Evolutionary conservation across 2,113 vertebrate species (phyloP), one percentile per base, ranked within the genome.

Genomic region (Cervus canadensis): DNA sequence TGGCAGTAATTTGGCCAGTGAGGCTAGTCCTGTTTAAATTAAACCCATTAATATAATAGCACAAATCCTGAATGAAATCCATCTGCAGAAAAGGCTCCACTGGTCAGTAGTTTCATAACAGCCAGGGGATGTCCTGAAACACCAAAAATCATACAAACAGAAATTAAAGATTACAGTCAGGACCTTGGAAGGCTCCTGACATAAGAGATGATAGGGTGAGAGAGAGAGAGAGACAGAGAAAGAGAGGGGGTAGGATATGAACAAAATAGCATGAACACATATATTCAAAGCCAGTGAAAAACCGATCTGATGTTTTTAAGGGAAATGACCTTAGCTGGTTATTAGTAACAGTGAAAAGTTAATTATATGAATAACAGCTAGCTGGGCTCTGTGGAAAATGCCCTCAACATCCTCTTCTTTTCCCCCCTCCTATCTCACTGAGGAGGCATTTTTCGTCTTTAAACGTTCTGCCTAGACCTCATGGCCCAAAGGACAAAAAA

Each of bases 11-110:
- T 99, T 99, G 99, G 98, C 98, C 98, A 99, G 99, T 83, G 98
- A 99, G 98, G 96, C 98, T 98, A 98, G 98, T 98, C 98, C 98
- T 99, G 98, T 99, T 99, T 99, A 99, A 99, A 99, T 99, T 99
- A 99, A 99, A 99, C 88, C 98, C 99, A 99, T 99, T 99, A 99
- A 99, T 99, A 99, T 99, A 99, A 99, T 98, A 99, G 98, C 98
- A 98, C 98, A 98, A 98, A 98, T 98, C 98, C 97, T 98, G 98
- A 99, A 98, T 98, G 98, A 99, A 98, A 99, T 98, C 97, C 97
- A 94, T 98, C 98, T 98, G 98, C 97, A 98, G 97, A 98, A 98
- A 96, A 98, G 98, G 97, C 98, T 99, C 95, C 98, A 98, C 97
- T 0, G 97, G 99, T 98, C 98, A 99, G 95, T 98, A 98, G 98